Conservation (phyloP, 2,797 vertebrate species). For the Phoebastria nigripes region DNA sequence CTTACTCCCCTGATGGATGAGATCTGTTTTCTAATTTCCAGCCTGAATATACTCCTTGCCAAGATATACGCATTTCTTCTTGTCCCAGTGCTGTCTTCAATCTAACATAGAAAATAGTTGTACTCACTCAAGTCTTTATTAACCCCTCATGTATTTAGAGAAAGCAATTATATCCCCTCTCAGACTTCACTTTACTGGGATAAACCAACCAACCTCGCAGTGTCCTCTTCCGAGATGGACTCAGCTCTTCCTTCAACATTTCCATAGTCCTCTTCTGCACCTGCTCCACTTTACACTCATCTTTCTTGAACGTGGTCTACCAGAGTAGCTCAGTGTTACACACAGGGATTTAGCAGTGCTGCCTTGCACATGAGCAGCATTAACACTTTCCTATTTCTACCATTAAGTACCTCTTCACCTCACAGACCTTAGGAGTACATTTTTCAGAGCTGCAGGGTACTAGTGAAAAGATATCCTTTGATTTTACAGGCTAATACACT, state of each 20-base stretch:
- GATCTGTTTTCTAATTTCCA: not conserved
- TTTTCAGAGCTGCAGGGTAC: not conserved
- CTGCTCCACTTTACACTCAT: not conserved
- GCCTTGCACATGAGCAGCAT: not conserved
- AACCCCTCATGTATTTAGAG: not conserved
- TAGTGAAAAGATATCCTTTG: not conserved
- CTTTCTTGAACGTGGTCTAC: too few relatives aligned
- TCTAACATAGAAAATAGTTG: not conserved
- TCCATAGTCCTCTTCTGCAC: not conserved
- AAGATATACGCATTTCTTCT: not conserved
- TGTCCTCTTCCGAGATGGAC: rapidly evolving
- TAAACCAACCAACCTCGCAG: not conserved
- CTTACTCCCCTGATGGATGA: not conserved
- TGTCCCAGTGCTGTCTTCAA: not conserved
- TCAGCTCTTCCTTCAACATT: not conserved
- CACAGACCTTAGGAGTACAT: not conserved
- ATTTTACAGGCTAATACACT: not conserved
- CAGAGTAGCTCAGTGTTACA: not conserved
- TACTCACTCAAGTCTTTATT: not conserved
- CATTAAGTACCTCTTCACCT: not conserved
- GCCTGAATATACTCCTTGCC: not conserved
- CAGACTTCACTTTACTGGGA: not conserved
- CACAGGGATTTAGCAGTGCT: not conserved
- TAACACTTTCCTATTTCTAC: not conserved
- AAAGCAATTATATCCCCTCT: not conserved